Base-by-base conservation (phyloP, 2,888 invertebrate species). In the Eretmocerus hayati region DNA sequence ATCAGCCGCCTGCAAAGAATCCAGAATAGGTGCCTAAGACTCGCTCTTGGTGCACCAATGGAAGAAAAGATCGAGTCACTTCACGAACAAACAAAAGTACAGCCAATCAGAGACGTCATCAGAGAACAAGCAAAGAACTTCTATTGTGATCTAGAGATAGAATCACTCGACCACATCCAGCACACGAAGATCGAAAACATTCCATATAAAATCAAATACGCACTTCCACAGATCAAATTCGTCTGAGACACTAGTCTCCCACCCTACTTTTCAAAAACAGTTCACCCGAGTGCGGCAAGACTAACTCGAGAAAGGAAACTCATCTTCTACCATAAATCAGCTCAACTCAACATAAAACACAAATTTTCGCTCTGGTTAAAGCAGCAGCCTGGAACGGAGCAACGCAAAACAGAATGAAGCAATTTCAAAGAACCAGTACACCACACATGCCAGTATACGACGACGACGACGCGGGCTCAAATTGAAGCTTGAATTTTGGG, bases 11-110 rank as follows among this genome's bases (percentile, higher is more conserved):
- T 52, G 1, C 42, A 50, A 40, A 35, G 8, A 23, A 40, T 48
- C 2, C 54, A 54, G 51, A 54, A 54, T 22, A 48, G 22, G 39
- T 54, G 50, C 46, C 39, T 54, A 1, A 18, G 54, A 22, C 45
- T 54, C 45, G 44, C 47, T 2, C 9, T 41, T 33, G 44, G 46
- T 18, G 45, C 52, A 5, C 13, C 22, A 5, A 21, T 2, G 15
- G 13, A 11, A 5, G 46, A 41, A 0, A 42, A 39, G 46, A 45
- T 49, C 13, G 35, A n/a, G 35, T 13, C 6, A 5, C 32, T 53
- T n/a, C 50, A 53, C 30, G 21, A 35, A 20, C 20, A n/a, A 15
- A 31, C 46, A 23, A n/a, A 51, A 3, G 22, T 19, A 5, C 21
- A 18, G 11, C 5, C 4, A 19, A 8, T 37, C 19, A 20, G 21